Evolutionary conservation across 2,113 vertebrate genomes (phyloP).

Genomic region (Ptyas mucosa): DNA sequence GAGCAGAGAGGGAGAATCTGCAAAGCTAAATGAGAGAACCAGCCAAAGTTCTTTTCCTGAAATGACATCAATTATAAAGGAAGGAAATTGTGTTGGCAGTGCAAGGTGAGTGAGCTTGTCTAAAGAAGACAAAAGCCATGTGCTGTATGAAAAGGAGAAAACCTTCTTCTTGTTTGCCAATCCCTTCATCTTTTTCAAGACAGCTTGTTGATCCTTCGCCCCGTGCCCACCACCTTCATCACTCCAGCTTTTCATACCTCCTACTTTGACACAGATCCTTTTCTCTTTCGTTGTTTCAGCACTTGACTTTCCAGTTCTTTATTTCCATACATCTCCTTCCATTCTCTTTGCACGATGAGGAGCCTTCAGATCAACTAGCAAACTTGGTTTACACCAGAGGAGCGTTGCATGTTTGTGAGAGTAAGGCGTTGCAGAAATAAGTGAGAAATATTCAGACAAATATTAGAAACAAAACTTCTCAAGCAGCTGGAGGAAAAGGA

Average conservation of each 20-base stretch:
- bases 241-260: background rate
- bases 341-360: background rate
- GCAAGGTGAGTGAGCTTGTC: background rate
- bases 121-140: background rate
- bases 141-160: background rate
- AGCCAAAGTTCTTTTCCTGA: background rate
- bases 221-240: background rate
- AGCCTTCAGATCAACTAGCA: background rate
- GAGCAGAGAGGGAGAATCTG: background rate
- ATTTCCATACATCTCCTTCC: background rate
- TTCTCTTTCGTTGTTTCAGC: background rate
- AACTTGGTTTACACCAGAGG: background rate
- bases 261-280: background rate
- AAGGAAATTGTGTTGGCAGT: background rate
- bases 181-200: constrained; percentile 6
- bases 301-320: background rate
- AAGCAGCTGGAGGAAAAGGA: background rate
- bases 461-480: background rate
- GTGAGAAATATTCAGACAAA: background rate
- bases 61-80: background rate
- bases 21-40: background rate
- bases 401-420: background rate
- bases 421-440: background rate
- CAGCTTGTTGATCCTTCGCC: background rate
- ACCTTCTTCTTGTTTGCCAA: background rate